Evolutionary conservation across 53 echinoderm and acorn worm species (phyloP), one percentile per base, ranked within the genome.

Genomic region (Henricia sp.): DNA sequence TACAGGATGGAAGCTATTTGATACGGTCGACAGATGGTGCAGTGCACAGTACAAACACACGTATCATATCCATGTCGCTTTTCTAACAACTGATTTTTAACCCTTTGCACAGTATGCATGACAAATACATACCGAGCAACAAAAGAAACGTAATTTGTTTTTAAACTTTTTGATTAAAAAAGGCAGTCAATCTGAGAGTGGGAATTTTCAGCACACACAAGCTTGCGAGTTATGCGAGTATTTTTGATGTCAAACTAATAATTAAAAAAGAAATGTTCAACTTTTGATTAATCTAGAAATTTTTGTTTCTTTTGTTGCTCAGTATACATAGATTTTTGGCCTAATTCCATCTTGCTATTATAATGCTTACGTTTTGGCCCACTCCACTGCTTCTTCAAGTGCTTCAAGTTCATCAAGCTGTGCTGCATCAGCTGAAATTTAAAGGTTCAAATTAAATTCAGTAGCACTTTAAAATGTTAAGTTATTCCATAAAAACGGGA

Each of bases 361-460:
- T 9, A 25, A 1, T 59, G 50, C 80, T 42, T 63, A 80, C 80
- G 65, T 80, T 80, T 80, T 50, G 1, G 80, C 80, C 80, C 80
- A 80, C 11, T 80, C 80, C 34, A 80, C 48, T 11, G 80, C 80
- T 40, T 80, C 63, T 30, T 80, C 63, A 21, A 80, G 50, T 20
- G 65, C 62, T 34, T 80, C 80, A 11, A 80, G 65, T 19, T 80
- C 65, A 19, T 80, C 80, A 33, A 50, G 48, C 12, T 48, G n/a
- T 12, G 63, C 29, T 10, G 43, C 12, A 3, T 80, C 80, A 63
- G 33, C 29, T 73, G 20, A 54, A 53, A 41, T n/a, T 23, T 68
- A 21, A 16, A 39, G 43, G n/a, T 29, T 11, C 26, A 63, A 5
- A 26, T 32, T 25, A 63, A 6, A 6, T 29, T 4, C 34, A 9